Conservation (phyloP, 2,888 invertebrate genomes). For the Elgonia sp. region DNA sequence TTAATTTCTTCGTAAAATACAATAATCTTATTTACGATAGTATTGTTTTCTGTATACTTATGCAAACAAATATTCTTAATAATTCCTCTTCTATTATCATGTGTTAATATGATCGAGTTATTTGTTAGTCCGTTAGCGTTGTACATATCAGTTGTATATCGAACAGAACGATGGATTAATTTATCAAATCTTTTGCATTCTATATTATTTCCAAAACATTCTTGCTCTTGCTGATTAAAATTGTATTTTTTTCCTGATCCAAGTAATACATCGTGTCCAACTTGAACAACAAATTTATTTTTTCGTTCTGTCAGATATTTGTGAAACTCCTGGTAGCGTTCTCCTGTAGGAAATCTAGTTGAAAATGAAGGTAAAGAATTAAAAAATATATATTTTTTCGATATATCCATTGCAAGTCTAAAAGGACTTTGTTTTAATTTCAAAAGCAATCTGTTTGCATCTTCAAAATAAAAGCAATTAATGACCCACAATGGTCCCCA, state of each 20-base stretch:
- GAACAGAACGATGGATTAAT: conserved; percentile 32
- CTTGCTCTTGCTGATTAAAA: conserved; percentile 36
- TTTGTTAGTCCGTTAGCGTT: conserved; percentile 36
- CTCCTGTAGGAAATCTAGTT: conserved; percentile 12
- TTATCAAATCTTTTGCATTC: conserved; percentile 43
- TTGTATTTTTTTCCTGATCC: conserved; percentile 40
- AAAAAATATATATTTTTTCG: conserved; percentile 34
- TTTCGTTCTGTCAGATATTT: background rate
- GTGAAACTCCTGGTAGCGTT: background rate
- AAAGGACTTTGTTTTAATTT: too few species aligned
- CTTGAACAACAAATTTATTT: conserved; percentile 31
- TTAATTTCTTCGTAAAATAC: conserved; percentile 16
- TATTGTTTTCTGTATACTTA: background rate
- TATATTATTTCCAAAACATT: conserved; percentile 15
- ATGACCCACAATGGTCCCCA: conserved; percentile 51
- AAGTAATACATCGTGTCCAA: conserved; percentile 15
- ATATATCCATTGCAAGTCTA: conserved; percentile 35
- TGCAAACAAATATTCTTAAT: conserved; percentile 42
- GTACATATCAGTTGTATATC: conserved; percentile 50
- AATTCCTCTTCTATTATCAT: conserved; percentile 34
- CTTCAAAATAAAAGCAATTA: conserved; percentile 61
- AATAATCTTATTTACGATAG: background rate
- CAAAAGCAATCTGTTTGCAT: conserved; percentile 42
- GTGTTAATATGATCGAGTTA: conserved; percentile 49
- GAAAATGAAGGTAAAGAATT: conserved; percentile 34